Conservation (phyloP, 2,113 vertebrate genomes). For the Ceyx margarethae region DNA sequence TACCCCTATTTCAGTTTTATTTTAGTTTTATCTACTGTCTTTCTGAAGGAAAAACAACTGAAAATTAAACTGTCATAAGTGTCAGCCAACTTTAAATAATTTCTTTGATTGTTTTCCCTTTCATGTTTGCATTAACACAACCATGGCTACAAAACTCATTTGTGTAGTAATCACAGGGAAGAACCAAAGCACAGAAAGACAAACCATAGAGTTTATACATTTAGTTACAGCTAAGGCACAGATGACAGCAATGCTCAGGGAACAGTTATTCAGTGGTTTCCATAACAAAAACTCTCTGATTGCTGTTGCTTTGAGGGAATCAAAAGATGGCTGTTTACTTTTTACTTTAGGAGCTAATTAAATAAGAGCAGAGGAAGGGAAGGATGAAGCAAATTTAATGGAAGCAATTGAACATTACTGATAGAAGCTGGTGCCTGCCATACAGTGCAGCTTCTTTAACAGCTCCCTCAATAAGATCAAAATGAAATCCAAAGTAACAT, state of each 20-base stretch:
- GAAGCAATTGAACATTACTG: neutral
- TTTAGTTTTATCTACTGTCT: neutral
- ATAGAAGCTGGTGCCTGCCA: neutral
- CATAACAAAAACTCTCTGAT: neutral
- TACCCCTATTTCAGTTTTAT: neutral
- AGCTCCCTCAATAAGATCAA: neutral
- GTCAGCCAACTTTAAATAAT: neutral
- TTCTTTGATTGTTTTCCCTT: neutral
- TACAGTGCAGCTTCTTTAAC: neutral
- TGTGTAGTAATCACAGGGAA: neutral
- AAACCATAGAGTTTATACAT: neutral
- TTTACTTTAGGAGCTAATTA: neutral
- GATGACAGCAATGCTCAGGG: neutral
- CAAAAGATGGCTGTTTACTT: neutral
- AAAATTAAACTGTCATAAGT: neutral
- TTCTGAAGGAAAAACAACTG: neutral
- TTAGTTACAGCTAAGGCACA: accelerated
- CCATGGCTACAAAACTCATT: neutral
- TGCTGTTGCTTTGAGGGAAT: neutral
- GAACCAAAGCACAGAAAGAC: neutral
- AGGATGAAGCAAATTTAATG: neutral
- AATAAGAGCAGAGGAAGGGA: neutral
- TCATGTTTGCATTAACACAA: neutral
- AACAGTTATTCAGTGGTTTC: neutral
- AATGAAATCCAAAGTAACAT: neutral